Evolutionary conservation across 2,888 invertebrate genomes (phyloP).

Genomic region (Tinea trinotella): DNA sequence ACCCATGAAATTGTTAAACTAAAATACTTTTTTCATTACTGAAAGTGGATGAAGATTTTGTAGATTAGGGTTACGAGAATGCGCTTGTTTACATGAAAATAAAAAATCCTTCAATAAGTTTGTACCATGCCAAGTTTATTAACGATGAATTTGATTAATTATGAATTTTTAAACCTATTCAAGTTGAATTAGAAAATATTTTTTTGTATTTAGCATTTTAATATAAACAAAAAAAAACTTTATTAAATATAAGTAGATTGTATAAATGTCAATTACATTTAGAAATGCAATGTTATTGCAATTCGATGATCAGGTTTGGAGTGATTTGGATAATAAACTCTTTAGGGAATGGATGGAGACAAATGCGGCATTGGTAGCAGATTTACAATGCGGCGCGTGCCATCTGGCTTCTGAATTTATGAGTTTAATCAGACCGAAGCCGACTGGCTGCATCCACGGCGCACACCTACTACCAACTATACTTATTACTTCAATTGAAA

Average conservation of each 20-base stretch:
- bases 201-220: too few relatives aligned
- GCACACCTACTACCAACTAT: not conserved
- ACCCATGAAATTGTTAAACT: conserved; percentile 6
- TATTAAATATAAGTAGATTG: too few relatives aligned
- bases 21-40: not conserved
- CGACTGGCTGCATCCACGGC: conserved; percentile 20
- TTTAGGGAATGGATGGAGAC: conserved; percentile 7
- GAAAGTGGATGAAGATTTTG: not conserved
- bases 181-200: too few relatives aligned
- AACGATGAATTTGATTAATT: too few relatives aligned
- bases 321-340: conserved; percentile 4
- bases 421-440: conserved; percentile 56
- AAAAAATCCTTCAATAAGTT: too few relatives aligned
- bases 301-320: too few relatives aligned
- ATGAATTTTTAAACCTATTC: too few relatives aligned
- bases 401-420: conserved; percentile 66
- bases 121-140: too few relatives aligned
- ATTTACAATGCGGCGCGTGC: conserved; percentile 58
- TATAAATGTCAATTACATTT: too few relatives aligned
- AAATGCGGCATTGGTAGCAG: conserved; percentile 43
- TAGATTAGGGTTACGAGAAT: not conserved
- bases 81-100: not conserved
- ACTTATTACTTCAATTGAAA: not conserved
- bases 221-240: too few relatives aligned
- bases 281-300: too few relatives aligned